Evolutionary conservation across 1,140 invertebrate species (phyloP).

Genomic region (Drosophila pseudoananassae): DNA sequence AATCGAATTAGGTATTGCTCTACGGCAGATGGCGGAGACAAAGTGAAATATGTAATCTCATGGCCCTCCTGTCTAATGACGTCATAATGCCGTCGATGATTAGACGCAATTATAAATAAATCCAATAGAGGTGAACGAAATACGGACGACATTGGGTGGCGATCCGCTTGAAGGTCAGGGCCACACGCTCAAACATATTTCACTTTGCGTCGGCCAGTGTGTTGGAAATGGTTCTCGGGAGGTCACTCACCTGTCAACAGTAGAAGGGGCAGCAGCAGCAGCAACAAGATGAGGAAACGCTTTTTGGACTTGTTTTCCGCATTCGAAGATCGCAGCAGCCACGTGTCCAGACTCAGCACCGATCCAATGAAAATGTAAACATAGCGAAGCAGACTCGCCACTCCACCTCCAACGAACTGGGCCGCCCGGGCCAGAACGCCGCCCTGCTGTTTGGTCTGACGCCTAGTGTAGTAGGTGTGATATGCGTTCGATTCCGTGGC

Average conservation of each 20-base stretch:
- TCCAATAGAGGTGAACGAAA: conserved; percentile 43
- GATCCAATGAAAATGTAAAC: conserved; percentile 76
- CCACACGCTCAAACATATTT: conserved; percentile 45
- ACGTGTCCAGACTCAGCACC: conserved; percentile 85
- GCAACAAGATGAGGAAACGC: conserved; percentile 76
- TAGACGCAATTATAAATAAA: conserved; percentile 37
- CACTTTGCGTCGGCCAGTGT: conserved; percentile 37
- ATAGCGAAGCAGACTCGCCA: conserved; percentile 59
- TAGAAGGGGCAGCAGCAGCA: conserved; percentile 84
- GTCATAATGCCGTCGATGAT: conserved; percentile 40
- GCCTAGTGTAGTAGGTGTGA: conserved; percentile 53
- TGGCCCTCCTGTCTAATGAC: conserved; percentile 23
- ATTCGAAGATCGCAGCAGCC: conserved; percentile 79
- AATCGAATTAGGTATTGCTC: conserved; percentile 32
- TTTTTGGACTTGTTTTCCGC: conserved; percentile 73
- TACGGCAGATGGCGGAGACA: conserved; percentile 15
- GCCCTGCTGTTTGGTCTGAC: conserved; percentile 28
- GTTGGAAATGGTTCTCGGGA: not conserved
- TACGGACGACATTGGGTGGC: conserved; percentile 15
- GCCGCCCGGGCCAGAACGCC: conserved; percentile 21
- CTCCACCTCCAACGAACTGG: conserved; percentile 36
- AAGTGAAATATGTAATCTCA: conserved; percentile 46
- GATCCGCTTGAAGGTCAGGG: conserved; percentile 39
- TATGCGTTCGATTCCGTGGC: conserved; percentile 49
- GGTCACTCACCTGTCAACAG: conserved; percentile 85